Evolutionary conservation across 2,888 invertebrate species (phyloP), one percentile per base, ranked within the genome.

Genomic region (Sipha maydis): DNA sequence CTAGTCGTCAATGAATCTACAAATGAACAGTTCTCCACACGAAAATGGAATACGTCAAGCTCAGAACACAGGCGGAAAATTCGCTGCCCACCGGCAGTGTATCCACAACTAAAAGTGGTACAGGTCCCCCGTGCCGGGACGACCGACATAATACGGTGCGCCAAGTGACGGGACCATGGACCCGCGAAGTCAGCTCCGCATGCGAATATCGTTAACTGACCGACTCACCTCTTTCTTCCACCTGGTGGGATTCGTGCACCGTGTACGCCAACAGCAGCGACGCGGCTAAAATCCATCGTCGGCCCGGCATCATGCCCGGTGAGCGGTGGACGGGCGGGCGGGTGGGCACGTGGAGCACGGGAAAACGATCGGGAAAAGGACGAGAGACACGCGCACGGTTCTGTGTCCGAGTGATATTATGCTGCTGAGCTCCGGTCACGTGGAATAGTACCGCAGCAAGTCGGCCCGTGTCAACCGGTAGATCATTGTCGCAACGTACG

Each of bases 221-320:
- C 71, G 1, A 67, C 88, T 88, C 75, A 88, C 88, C 88, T 88
- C 88, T 34, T 75, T 88, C 88, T 76, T 88, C 88, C 82, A 88
- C 88, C 67, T 88, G 88, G 3, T 82, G 80, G 9, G 88, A 61
- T n/a, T 82, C 88, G 31, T 41, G 31, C 25, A 61, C 82, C 7
- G 75, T 61, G 88, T 5, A 67, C 41, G 88, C 76, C 75, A 67
- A 31, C 88, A 82, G n/a, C 82, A 86, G 8, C 56, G 54, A 41
- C 5, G 31, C 11, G n/a, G 76, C 67, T 14, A 82, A 48, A 17
- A 48, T 54, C 88, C 73, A 73, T n/a, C 31, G 48, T 3, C 34
- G 82, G 54, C 48, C n/a, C 17, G 75, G 11, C 82, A 75, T 75
- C 48, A 41, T 71, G 0, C 31, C 28, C 25, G 67, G 19, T 19